phyloP scores from a whole-genome alignment of 2,888 invertebrate species.

The Acleris emargana region DNA sequence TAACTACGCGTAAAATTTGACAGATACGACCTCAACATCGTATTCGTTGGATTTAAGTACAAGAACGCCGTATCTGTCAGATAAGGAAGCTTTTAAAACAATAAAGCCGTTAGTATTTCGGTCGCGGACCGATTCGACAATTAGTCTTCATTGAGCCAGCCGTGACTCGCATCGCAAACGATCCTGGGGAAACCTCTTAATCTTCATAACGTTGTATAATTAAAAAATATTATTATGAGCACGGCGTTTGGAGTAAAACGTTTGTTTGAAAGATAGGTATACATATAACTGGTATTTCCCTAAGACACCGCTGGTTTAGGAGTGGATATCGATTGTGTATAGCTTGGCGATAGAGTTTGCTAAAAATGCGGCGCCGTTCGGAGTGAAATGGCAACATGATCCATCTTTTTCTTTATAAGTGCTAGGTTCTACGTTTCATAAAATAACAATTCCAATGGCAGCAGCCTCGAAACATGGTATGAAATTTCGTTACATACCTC shows the following conservation, averaged over 20 bases:
- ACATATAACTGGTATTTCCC: not conserved
- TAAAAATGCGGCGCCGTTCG: too few species aligned
- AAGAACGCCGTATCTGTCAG: slow-evolving; percentile 1
- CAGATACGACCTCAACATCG: too few species aligned
- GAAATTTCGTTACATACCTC: too few species aligned
- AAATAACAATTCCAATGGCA: too few species aligned
- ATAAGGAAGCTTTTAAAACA: slow-evolving; percentile 5
- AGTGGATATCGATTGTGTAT: too few species aligned
- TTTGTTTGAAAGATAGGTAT: not conserved
- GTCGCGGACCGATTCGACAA: slow-evolving; percentile 49
- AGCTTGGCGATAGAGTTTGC: too few species aligned
- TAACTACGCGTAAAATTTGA: too few species aligned
- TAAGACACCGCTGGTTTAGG: not conserved
- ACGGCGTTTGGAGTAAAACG: slow-evolving; percentile 10
- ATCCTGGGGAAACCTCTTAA: slow-evolving; percentile 4
- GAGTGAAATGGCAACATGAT: too few species aligned
- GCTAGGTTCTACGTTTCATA: too few species aligned
- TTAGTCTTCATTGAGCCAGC: slow-evolving; percentile 66
- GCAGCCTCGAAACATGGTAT: too few species aligned
- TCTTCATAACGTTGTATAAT: slow-evolving; percentile 20
- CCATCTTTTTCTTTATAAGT: too few species aligned
- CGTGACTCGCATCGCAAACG: slow-evolving; percentile 39
- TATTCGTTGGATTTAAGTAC: not conserved
- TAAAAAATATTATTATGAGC: slow-evolving; percentile 16
- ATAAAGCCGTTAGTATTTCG: slow-evolving; percentile 7